Evolutionary conservation across 1,140 invertebrate species (phyloP), one percentile per base, ranked within the genome.

Genomic region (Ceratoteleas bidentatus): DNA sequence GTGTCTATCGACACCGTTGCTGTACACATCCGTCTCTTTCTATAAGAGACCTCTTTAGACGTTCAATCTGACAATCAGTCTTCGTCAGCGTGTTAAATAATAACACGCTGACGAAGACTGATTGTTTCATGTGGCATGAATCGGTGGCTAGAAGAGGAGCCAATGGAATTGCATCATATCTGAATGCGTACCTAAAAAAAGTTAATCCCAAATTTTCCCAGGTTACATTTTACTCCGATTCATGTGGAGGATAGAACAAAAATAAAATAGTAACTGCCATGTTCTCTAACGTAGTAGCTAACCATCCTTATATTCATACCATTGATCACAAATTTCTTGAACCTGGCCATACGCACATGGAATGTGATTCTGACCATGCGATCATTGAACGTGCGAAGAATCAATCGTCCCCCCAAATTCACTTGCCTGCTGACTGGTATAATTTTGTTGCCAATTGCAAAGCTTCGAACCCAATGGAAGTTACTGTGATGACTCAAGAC

Each of bases 11-110:
- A 90, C 88, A 8, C 85, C 86, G 7, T 70, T 61, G 13, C 50
- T 89, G 15, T 45, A 81, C 60, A 83, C 84, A 15, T 85, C 81
- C 9, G 66, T 87, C 8, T 65, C 85, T 8, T 88, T 87, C 83
- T 91, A 90, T 69, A 86, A 87, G 73, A 60, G 85, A 24, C 85
- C 84, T 56, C 60, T 91, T 16, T 90, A 89, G 87, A 90, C 85
- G 2, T 91, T 82, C 52, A 91, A 90, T 64, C 74, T 91, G 45
- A 89, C 88, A n/a, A n/a, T n/a, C n/a, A n/a, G n/a, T n/a, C n/a
- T n/a, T n/a, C n/a, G n/a, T n/a, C n/a, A n/a, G n/a, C n/a, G n/a
- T 16, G 75, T 90, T n/a, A n/a, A 80, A 88, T 70, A 85, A 87
- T 36, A 85, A 52, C 54, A 62, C 33, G 13, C 62, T 49, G 24